These are phyloP conservation scores for Plectrocnemia conspersa DNA, from an alignment of 1,140 invertebrate genomes.

Conservation along the genomic window DNA sequence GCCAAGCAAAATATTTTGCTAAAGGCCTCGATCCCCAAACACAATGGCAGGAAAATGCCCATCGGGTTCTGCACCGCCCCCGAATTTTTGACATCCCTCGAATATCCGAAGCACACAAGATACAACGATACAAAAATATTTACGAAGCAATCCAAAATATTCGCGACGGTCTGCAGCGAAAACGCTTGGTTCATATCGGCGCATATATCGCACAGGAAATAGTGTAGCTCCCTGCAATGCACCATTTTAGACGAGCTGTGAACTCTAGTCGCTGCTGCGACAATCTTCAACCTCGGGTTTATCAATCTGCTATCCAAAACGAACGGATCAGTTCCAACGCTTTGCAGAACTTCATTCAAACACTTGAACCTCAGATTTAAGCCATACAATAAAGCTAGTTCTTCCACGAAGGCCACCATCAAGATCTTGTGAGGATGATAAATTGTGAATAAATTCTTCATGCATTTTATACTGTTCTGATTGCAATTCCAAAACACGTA, in stretches of 20 bases:
- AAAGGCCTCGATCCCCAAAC: constrained; percentile 7
- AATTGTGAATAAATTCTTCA: constrained; percentile 11
- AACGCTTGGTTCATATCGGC: constrained; percentile 14
- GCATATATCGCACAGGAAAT: constrained; percentile 8
- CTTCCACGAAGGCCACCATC: constrained; percentile 14
- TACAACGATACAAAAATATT: constrained; percentile 18
- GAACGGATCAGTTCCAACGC: not conserved
- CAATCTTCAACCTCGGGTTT: not conserved
- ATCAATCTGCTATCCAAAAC: not conserved
- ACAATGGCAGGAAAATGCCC: constrained; percentile 11
- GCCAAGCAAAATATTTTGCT: constrained; percentile 13
- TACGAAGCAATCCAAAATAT: constrained; percentile 17
- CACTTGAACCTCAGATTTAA: constrained; percentile 11
- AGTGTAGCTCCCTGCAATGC: constrained; percentile 16
- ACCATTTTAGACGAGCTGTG: not conserved
- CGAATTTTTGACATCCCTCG: constrained; percentile 11
- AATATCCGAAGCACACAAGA: constrained; percentile 14
- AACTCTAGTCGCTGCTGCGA: not conserved
- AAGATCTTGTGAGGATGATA: constrained; percentile 18
- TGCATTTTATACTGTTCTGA: constrained; percentile 6
- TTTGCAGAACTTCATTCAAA: constrained; percentile 9
- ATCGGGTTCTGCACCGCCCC: constrained; percentile 1
- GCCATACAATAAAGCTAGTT: constrained; percentile 11
- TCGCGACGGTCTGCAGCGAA: constrained; percentile 16
- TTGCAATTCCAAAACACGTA: constrained; percentile 20